Evolutionary conservation across 2,888 invertebrate genomes (phyloP).

Genomic region (Drosophila kokeensis): DNA sequence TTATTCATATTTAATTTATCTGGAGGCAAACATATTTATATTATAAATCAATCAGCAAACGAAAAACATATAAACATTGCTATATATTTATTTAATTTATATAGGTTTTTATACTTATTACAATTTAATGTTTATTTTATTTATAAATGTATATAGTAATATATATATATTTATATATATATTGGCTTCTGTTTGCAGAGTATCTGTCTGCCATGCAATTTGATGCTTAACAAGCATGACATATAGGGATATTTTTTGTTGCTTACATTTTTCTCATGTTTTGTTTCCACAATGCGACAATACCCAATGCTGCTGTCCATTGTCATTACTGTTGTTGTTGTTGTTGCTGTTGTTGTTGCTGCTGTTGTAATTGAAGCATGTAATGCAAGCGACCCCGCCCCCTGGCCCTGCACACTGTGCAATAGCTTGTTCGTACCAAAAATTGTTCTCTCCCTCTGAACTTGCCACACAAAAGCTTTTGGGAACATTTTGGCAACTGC

Average conservation of each 20-base stretch:
- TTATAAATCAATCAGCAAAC: not conserved
- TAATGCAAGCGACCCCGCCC: conserved; percentile 65
- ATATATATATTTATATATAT: not conserved
- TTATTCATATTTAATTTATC: not conserved
- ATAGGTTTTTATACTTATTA: conserved; percentile 10
- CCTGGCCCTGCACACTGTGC: conserved; percentile 12
- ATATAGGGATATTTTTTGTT: conserved; percentile 23
- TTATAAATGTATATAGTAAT: not conserved
- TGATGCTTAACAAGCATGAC: conserved; percentile 6
- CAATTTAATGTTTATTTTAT: conserved; percentile 8
- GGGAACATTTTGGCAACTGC: conserved; percentile 79
- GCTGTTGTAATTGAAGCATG: conserved; percentile 77
- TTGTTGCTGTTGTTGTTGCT: conserved; percentile 8
- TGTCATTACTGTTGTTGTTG: conserved; percentile 52
- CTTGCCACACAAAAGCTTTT: conserved; percentile 80
- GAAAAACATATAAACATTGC: not conserved
- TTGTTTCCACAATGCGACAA: conserved; percentile 62
- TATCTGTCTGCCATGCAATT: conserved; percentile 10
- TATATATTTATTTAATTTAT: not conserved
- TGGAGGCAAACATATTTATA: not conserved
- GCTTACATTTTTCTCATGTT: conserved; percentile 21
- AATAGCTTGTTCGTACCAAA: conserved; percentile 4
- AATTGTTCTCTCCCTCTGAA: conserved; percentile 17
- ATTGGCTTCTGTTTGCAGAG: not conserved
- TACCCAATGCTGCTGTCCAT: conserved; percentile 65